Evolutionary conservation across 2,888 invertebrate species (phyloP).

Genomic region (Crocallis elinguaria): DNA sequence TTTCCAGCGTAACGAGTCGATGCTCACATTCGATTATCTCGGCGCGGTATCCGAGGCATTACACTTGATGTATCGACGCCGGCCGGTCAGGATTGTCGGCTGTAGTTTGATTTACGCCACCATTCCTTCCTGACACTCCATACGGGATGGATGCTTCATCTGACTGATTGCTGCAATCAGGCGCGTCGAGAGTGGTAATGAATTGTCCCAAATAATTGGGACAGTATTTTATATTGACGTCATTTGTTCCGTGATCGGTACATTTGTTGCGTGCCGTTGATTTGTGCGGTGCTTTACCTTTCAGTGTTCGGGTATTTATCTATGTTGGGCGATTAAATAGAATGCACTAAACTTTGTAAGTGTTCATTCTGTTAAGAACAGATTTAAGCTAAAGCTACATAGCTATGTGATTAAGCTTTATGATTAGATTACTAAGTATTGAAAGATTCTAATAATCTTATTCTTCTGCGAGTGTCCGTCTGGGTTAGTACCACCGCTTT

Average conservation of each 20-base stretch:
- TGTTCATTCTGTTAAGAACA: background rate
- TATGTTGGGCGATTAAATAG: slow-evolving; percentile 45
- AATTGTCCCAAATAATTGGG: slow-evolving; percentile 84
- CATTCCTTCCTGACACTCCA: slow-evolving; percentile 80
- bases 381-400: background rate
- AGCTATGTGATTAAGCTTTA: background rate
- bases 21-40: slow-evolving; percentile 85
- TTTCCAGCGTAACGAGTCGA: slow-evolving; percentile 83
- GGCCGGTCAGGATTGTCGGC: slow-evolving; percentile 81
- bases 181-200: slow-evolving; percentile 77
- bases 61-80: slow-evolving; percentile 83
- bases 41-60: slow-evolving; percentile 83
- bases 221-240: slow-evolving; percentile 81
- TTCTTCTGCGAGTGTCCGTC: no score
- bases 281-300: slow-evolving; percentile 79
- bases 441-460: no score
- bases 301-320: slow-evolving; percentile 62
- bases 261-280: slow-evolving; percentile 77
- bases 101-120: slow-evolving; percentile 79
- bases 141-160: slow-evolving; percentile 50
- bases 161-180: slow-evolving; percentile 31
- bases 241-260: slow-evolving; percentile 80
- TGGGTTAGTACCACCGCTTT: no score
- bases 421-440: background rate
- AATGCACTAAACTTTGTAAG: slow-evolving; percentile 27